A percentile compares a stretch with the other conserved stretches of the same genome.
Evolutionary conservation across 2,113 vertebrate species (phyloP).

Genomic region (Percina caprodes): DNA sequence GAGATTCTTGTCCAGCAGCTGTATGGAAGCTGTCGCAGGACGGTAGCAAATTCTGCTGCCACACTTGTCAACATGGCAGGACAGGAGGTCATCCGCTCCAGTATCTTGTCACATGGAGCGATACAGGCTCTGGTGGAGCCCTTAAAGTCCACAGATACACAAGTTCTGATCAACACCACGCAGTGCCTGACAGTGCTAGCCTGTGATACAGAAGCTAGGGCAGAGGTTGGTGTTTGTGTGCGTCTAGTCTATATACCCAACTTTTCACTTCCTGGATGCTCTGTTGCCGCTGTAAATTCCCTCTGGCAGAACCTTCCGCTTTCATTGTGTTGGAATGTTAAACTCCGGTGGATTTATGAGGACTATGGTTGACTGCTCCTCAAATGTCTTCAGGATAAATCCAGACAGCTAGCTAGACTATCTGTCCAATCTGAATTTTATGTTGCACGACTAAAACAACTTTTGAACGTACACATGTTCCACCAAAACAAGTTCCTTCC

Average conservation of each 20-base stretch:
- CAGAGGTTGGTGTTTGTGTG: slow-evolving; percentile 83
- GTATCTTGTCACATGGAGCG: slow-evolving; percentile 74
- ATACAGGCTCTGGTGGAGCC: slow-evolving; percentile 80
- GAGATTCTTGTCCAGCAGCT: slow-evolving; percentile 84
- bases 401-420: no score
- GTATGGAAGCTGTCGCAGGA: slow-evolving; percentile 70
- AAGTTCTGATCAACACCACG: slow-evolving; percentile 82
- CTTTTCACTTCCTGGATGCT: no score
- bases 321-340: no score
- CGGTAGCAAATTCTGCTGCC: slow-evolving; percentile 80
- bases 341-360: no score
- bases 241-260: background rate
- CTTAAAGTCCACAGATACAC: slow-evolving; percentile 78
- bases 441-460: no score
- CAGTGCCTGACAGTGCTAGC: slow-evolving; percentile 81
- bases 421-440: no score
- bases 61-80: slow-evolving; percentile 87
- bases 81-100: slow-evolving; percentile 81
- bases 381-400: no score
- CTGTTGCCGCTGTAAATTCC: no score
- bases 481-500: no score
- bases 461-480: no score
- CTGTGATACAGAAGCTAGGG: slow-evolving; percentile 84
- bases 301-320: no score
- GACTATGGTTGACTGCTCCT: no score